Base-by-base conservation (phyloP, 1,140 invertebrate genomes). In the Drosophila tristis region DNA sequence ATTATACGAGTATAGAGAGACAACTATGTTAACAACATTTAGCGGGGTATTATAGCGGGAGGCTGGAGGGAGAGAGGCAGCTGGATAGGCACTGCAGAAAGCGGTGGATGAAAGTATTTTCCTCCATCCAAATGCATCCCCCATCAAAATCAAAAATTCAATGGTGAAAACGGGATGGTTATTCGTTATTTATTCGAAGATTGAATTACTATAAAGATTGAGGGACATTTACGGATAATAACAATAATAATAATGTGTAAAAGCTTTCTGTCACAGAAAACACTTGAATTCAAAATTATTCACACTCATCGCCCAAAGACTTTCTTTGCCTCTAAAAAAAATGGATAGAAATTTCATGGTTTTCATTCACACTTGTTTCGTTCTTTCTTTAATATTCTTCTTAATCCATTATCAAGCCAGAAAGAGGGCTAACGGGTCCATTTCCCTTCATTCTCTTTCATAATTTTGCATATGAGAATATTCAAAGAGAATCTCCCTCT, bases 81-180 rank as follows among this genome's bases (percentile, higher is more conserved):
- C 29, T 29, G 29, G 29, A 6, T 29, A 8, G 54, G n/a, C 23
- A 9, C 31, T 35, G 31, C 35, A 39, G 35, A 13, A 39, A 13
- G 26, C 42, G 55, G 54, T 29, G 29, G 65, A 55, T 68, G 63
- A 68, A 68, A 54, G 62, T 20, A 47, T 48, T 68, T 1, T 15
- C 35, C 48, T 45, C 25, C 45, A 25, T n/a, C n/a, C n/a, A n/a
- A n/a, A n/a, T n/a, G n/a, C n/a, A n/a, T 25, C 63, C 63, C 16
- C 16, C 16, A 16, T 16, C 16, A 16, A 65, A 20, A 65, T 20
- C 20, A 1, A 66, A 63, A 25, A 25, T 25, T 2, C 23, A 25
- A 25, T 4, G 4, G 63, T 49, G 58, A 25, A 25, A 25, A 25
- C 4, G 63, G 63, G 15, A 63, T 63, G 49, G 49, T 49, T 31